These are phyloP conservation scores for Ceratina australensis DNA, from an alignment of 1,140 invertebrate genomes.

Conservation along the genomic window DNA sequence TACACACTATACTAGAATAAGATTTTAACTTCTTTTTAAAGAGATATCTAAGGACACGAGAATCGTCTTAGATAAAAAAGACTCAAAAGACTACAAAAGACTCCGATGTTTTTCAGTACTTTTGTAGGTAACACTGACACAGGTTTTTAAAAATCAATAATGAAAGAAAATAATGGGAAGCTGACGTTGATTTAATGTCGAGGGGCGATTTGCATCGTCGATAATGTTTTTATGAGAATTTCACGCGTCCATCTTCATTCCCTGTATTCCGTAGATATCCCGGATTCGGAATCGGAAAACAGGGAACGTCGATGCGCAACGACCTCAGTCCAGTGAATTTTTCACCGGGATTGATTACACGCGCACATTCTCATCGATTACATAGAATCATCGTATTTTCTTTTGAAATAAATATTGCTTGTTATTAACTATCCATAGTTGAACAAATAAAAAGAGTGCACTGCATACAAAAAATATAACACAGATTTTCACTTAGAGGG, in stretches of 20 bases:
- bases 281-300: constrained; percentile 54
- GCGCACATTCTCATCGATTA: neutral
- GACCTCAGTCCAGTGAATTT: neutral
- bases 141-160: constrained; percentile 19
- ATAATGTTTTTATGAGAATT: constrained; percentile 52
- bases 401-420: no score
- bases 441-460: no score
- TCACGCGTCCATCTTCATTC: constrained; percentile 53
- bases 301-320: constrained; percentile 54
- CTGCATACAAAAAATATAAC: no score
- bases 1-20: neutral
- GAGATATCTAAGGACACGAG: no score
- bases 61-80: no score
- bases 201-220: constrained; percentile 30
- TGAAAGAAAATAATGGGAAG: constrained; percentile 38
- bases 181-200: constrained; percentile 18
- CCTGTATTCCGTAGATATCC: constrained; percentile 37
- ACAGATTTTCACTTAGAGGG: no score
- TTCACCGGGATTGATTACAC: neutral
- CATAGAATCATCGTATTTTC: no score
- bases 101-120: no score
- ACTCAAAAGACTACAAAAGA: no score
- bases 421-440: no score
- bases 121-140: no score
- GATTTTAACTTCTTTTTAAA: no score